phyloP scores from a whole-genome alignment of 2,113 vertebrate genomes.

The Vulpes vulpes region DNA sequence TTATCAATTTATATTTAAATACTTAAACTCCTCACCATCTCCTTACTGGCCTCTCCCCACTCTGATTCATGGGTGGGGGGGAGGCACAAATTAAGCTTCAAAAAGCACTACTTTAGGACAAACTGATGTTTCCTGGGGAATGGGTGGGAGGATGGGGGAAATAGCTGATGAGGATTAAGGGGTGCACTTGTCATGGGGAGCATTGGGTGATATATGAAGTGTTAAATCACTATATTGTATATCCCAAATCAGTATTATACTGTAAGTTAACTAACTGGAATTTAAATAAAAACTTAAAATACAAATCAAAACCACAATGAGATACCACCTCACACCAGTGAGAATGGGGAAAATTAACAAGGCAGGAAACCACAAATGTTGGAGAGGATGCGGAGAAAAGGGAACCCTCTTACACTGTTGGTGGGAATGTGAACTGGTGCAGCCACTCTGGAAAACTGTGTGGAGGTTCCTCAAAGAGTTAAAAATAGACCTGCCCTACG shows the following conservation, averaged over 20 bases:
- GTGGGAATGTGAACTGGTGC: too few relatives aligned
- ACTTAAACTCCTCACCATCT: background rate
- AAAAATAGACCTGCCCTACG: too few relatives aligned
- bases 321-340: too few relatives aligned
- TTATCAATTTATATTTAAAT: constrained; percentile 22
- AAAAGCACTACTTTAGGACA: background rate
- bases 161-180: background rate
- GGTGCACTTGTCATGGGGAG: background rate
- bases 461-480: too few relatives aligned
- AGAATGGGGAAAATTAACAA: too few relatives aligned
- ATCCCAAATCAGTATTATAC: background rate
- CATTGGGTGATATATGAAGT: too few relatives aligned
- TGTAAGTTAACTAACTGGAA: background rate
- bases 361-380: too few relatives aligned
- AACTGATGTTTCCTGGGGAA: background rate
- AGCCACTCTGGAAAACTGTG: too few relatives aligned
- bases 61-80: background rate
- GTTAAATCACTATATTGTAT: background rate
- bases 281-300: background rate
- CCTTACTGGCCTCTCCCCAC: background rate
- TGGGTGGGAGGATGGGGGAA: background rate
- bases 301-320: too few relatives aligned
- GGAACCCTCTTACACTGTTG: too few relatives aligned
- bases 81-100: background rate
- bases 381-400: too few relatives aligned